Base-by-base conservation (phyloP, 2,113 vertebrate genomes). In the Ardeotis arabs region DNA sequence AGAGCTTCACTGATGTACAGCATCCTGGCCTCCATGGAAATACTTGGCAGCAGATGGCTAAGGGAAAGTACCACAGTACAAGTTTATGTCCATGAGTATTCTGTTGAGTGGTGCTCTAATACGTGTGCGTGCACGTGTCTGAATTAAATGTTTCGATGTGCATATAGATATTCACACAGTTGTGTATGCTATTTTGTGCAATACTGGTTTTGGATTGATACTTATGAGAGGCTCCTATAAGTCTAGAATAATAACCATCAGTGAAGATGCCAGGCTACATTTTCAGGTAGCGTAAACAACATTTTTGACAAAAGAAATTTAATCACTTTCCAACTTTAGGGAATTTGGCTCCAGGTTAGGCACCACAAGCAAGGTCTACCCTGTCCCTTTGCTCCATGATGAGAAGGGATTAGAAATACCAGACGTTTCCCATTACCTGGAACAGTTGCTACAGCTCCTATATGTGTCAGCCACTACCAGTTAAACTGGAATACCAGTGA, bases 151-250 rank as follows among this genome's bases (percentile, higher is more conserved):
- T 29, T 55, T 64, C 19, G 63, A 3, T 3, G 12, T 44, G 14
- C 27, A 8, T 7, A 31, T 1, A 55, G 25, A 33, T 19, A 7
- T 24, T 37, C n/a, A 29, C 16, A 33, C 0, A 0, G 24, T 6
- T 47, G 29, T 5, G 11, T 35, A 7, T 3, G 31, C 8, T 22
- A 7, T 47, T 70, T 47, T 49, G 28, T 27, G 23, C 49, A 60
- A 50, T 7, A 27, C 35, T 89, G 58, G 39, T 20, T 58, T 69
- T 14, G 62, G 5, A 4, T 1, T 68, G 37, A 16, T 21, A 14
- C 28, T 47, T 39, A 60, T 2, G 8, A 72, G 47, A 15, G 13
- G 28, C 23, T 72, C 28, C 67, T 59, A 1, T 24, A 44, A 70
- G 33, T 25, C 68, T 45, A 29, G 31, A 58, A 29, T 22, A 39